These are phyloP conservation scores for Peromyscus melanophrys DNA, from an alignment of 2,797 vertebrate species.

Conservation along the genomic window DNA sequence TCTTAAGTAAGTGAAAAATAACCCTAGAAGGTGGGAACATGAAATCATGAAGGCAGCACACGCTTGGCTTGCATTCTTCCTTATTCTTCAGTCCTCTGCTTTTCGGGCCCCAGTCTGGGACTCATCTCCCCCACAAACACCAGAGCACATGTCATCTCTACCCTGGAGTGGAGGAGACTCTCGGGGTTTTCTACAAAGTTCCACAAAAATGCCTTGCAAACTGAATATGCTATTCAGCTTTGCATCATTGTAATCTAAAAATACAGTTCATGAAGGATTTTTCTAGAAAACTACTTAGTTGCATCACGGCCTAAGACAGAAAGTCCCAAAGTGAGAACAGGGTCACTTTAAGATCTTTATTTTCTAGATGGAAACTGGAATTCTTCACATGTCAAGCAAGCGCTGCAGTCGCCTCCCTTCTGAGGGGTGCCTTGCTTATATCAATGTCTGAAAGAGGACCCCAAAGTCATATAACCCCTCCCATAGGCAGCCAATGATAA, in stretches of 20 bases:
- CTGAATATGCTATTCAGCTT: neutral
- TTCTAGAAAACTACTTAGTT: neutral
- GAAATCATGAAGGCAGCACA: neutral
- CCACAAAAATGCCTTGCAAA: neutral
- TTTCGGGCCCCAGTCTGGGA: neutral
- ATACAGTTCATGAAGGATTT: neutral
- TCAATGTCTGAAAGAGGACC: neutral
- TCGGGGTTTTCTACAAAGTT: neutral
- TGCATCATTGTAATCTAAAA: neutral
- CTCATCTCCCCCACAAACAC: neutral
- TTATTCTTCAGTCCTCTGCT: neutral
- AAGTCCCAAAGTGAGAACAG: neutral
- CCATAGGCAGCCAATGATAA: neutral
- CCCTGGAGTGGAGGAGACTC: neutral
- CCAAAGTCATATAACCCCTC: neutral
- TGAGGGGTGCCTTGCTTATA: neutral
- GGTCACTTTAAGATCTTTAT: neutral
- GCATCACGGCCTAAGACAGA: neutral
- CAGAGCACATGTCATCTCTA: neutral
- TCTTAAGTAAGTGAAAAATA: neutral
- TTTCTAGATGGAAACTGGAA: constrained; percentile 7
- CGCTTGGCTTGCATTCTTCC: neutral
- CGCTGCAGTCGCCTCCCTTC: neutral
- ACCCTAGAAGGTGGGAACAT: neutral
- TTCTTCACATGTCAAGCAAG: neutral